Evolutionary conservation across 2,888 invertebrate species (phyloP).

Genomic region (Mesorhabditis spiculigera): DNA sequence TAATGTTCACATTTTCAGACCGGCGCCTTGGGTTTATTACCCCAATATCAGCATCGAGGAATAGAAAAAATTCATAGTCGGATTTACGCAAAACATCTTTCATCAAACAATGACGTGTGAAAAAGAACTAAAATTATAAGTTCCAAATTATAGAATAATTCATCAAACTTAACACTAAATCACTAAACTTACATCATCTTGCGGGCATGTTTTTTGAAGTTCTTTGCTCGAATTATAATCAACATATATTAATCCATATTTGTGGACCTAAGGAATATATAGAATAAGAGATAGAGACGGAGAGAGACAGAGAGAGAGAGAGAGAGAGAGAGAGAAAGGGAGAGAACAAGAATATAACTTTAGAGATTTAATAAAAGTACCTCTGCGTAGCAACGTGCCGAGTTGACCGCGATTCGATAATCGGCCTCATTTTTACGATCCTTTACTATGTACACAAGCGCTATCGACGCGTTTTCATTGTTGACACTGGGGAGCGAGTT

Average conservation of each 20-base stretch:
- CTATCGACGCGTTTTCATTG: not conserved
- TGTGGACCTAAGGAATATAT: not conserved
- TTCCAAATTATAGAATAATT: not conserved
- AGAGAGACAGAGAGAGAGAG: too few relatives aligned
- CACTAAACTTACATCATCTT: not conserved
- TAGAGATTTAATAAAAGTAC: not conserved
- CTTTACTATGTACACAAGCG: not conserved
- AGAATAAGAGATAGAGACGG: too few relatives aligned
- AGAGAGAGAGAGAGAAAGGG: too few relatives aligned
- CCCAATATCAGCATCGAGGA: not conserved
- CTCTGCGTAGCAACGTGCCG: not conserved
- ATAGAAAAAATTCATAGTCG: not conserved
- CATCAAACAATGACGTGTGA: constrained; percentile 2
- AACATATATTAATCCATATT: not conserved
- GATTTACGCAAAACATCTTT: not conserved
- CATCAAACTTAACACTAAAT: not conserved
- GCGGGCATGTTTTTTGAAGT: not conserved
- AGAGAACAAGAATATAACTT: not conserved
- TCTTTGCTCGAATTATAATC: not conserved
- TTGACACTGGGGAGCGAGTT: too few relatives aligned
- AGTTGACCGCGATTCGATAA: constrained; percentile 4
- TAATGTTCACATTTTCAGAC: not conserved
- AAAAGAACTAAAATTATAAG: constrained; percentile 1
- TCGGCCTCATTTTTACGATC: constrained; percentile 4
- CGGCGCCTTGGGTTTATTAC: not conserved